Evolutionary conservation across 2,888 invertebrate genomes (phyloP), one percentile per base, ranked within the genome.

Genomic region (Cabera pusaria): DNA sequence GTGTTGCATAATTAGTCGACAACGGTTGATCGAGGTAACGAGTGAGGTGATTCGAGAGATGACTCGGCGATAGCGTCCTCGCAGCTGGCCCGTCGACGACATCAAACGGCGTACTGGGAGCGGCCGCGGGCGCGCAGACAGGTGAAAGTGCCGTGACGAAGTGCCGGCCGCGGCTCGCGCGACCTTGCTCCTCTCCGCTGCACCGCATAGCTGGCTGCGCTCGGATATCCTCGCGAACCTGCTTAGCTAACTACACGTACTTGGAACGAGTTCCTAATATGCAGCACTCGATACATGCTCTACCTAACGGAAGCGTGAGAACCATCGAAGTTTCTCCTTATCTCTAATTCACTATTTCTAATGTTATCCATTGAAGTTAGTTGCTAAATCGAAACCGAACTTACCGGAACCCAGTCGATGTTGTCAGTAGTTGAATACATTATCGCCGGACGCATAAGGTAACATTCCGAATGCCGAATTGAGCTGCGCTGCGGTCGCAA

Each of bases 131-230:
- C 20, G 20, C 46, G 52, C 56, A 69, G 69, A 70, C 68, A 31
- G 73, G 80, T 77, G 83, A 84, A 83, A 84, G 83, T 80, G 67
- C 59, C 61, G 64, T 64, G 59, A 65, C 62, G 63, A 37, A 49
- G 35, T 16, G 51, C 28, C 42, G 39, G 18, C 50, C 63, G 58
- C 64, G 56, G 59, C 14, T 54, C 52, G 63, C 62, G 68, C 71
- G 81, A 77, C 83, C 84, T 83, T 83, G 82, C 67, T 51, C 56
- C 29, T 57, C 55, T 56, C 56, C 56, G 52, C 58, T 59, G 50
- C 51, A 54, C 54, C 39, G 52, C 55, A 58, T 57, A 64, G 59
- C 56, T 40, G 34, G 55, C 54, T 56, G 53, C 34, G 49, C 44
- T 49, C 47, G 38, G 49, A 49, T 59, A 52, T 56, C 57, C 47